phyloP scores from a whole-genome alignment of 1,140 invertebrate species.

The Nymphalis io region DNA sequence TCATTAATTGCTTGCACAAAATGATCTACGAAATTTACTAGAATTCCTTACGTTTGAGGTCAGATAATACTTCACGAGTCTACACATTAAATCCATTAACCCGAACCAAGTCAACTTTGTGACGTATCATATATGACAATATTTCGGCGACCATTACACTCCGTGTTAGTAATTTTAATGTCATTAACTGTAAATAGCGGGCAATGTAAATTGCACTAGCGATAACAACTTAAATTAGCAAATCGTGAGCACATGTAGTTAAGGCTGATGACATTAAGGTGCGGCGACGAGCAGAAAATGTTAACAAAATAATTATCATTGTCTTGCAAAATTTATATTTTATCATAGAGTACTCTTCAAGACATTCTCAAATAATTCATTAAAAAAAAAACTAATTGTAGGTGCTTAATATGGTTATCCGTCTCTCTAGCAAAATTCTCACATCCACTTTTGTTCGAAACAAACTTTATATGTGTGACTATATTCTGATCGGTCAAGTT shows the following conservation, averaged over 20 bases:
- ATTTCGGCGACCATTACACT: slow-evolving; percentile 2
- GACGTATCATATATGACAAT: background rate
- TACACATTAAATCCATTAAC: background rate
- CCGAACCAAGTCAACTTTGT: background rate
- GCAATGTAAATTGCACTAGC: slow-evolving; percentile 10
- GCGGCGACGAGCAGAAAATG: background rate
- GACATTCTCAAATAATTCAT: no score
- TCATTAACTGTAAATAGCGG: background rate
- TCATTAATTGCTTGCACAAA: background rate
- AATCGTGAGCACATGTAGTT: background rate
- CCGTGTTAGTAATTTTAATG: slow-evolving; percentile 2
- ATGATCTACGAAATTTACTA: background rate
- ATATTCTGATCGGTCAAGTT: no score
- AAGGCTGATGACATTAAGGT: slow-evolving; percentile 1
- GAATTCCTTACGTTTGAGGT: slow-evolving; percentile 6
- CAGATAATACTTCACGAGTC: background rate
- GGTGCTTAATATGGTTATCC: no score
- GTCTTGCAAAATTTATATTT: slow-evolving; percentile 7
- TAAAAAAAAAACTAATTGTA: no score
- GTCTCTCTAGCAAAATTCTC: no score
- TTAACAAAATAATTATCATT: slow-evolving; percentile 12
- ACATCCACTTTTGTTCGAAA: no score
- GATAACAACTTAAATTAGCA: slow-evolving; percentile 6
- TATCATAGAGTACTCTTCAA: background rate
- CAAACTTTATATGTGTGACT: no score